Base-by-base conservation (phyloP, 2,888 invertebrate species). In the Sisyra nigra region DNA sequence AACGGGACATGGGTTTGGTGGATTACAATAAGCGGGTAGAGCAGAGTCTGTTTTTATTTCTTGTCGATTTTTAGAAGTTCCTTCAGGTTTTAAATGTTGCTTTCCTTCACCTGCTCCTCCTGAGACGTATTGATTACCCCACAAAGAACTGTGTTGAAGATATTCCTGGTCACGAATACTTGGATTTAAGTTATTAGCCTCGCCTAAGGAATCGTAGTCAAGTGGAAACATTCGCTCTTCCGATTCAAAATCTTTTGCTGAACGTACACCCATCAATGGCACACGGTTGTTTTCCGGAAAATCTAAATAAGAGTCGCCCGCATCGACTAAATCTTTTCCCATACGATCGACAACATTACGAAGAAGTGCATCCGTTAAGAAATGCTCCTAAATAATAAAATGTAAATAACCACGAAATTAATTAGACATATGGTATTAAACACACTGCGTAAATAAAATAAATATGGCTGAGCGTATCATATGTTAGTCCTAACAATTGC, bases 1-100 rank as follows among this genome's bases (percentile, higher is more conserved):
- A 46, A 88, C 76, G 2, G 97, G 98, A 57, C 98, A 98, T 1
- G 98, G 98, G 63, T 98, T 98, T 2, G 97, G 97, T 1, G 98
- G 98, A 62, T 96, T 94, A 62, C 98, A 98, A 64, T 98, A 98
- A 14, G 97, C 94, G 0, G 97, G 97, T 45, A 98, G 68, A 10
- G 84, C 80, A 8, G 86, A 84, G 57, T 97, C 94, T 3, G 85
- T 79, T 65, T 96, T 96, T 40, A 91, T 78, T 61, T 86, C 79
- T 50, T 79, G 76, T 31, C 67, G 63, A 52, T 76, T 79, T 40
- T 72, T 70, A 24, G 72, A 51, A 10, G 62, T 51, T 2, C 71
- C 74, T 29, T 71, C 68, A 3, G 72, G 69, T 47, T 67, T 70
- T 40, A 81, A 61, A 2, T 69, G 68, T 57, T 82, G 80, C 44